Percentiles rank a stretch among this genome's conserved stretches.
Conservation (phyloP, 2,888 invertebrate species). For the Cantharis rufa region DNA sequence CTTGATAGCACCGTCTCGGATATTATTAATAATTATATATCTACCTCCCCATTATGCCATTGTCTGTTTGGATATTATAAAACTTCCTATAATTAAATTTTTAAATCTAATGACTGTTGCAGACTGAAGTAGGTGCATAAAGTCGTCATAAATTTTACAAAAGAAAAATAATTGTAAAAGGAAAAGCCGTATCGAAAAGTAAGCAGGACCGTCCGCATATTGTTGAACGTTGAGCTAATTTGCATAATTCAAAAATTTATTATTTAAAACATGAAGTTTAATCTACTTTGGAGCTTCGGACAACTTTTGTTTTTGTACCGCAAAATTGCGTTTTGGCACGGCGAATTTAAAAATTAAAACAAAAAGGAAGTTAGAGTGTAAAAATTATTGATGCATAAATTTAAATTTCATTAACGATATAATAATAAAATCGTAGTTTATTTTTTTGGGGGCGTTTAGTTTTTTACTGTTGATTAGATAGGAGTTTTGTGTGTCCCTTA, state of each 20-base stretch:
- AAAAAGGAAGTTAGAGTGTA: constrained; percentile 15
- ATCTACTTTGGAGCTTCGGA: not conserved
- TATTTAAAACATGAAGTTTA: not conserved
- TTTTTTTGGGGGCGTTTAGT: constrained; percentile 13
- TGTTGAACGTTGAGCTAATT: not conserved
- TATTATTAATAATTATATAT: constrained; percentile 14
- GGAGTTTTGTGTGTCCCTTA: constrained; percentile 13
- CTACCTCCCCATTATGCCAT: not conserved
- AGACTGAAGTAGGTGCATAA: too few relatives aligned
- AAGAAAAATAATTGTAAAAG: not conserved
- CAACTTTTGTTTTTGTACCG: not conserved
- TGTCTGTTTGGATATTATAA: not conserved
- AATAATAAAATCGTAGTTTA: constrained; percentile 12
- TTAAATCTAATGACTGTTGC: too few relatives aligned
- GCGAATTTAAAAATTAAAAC: constrained; percentile 27
- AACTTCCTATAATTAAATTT: too few relatives aligned
- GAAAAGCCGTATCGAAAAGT: not conserved
- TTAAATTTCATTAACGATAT: constrained; percentile 18
- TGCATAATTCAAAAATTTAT: constrained; percentile 3
- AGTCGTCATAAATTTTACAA: not conserved
- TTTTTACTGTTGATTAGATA: constrained; percentile 13
- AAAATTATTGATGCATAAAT: constrained; percentile 23
- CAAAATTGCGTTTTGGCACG: constrained; percentile 10
- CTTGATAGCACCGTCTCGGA: constrained; percentile 7
- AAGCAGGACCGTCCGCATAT: not conserved